phyloP scores from a whole-genome alignment of 1,140 invertebrate species.

The Nephotettix cincticeps region DNA sequence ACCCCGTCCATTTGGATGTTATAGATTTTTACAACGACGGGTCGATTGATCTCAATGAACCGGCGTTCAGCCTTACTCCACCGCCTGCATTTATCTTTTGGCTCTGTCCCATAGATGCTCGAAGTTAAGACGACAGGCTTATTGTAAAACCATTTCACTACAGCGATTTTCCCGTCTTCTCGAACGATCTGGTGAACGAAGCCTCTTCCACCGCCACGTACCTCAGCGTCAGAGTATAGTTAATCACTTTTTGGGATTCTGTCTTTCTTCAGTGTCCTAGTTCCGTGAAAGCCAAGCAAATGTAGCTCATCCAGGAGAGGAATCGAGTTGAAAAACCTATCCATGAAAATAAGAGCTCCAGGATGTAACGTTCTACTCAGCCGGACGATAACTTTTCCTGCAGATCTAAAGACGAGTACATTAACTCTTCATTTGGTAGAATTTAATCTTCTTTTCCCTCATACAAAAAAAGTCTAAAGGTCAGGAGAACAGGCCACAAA shows the following conservation, averaged over 20 bases:
- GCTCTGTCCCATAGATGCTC: too few relatives aligned
- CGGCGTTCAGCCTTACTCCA: too few relatives aligned
- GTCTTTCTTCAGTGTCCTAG: not conserved
- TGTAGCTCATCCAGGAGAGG: too few relatives aligned
- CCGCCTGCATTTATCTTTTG: too few relatives aligned
- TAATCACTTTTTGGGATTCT: not conserved
- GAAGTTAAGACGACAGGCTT: slow-evolving; percentile 3
- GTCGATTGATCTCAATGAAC: too few relatives aligned
- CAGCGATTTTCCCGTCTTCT: not conserved
- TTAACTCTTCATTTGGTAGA: not conserved
- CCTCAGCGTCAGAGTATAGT: too few relatives aligned
- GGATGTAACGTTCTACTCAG: not conserved
- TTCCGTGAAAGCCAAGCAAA: too few relatives aligned
- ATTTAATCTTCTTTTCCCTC: not conserved
- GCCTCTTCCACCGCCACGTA: too few relatives aligned
- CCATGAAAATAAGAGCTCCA: slow-evolving; percentile 3
- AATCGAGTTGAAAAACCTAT: too few relatives aligned
- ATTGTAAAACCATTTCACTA: slow-evolving; percentile 24
- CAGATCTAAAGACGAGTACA: not conserved
- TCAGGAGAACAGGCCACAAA: not conserved
- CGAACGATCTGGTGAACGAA: not conserved
- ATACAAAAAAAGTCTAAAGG: not conserved
- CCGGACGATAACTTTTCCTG: not conserved
- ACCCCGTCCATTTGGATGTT: too few relatives aligned
- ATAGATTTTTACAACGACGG: too few relatives aligned